Conservation (phyloP, 2,888 invertebrate genomes). For the Euphydryas editha region DNA sequence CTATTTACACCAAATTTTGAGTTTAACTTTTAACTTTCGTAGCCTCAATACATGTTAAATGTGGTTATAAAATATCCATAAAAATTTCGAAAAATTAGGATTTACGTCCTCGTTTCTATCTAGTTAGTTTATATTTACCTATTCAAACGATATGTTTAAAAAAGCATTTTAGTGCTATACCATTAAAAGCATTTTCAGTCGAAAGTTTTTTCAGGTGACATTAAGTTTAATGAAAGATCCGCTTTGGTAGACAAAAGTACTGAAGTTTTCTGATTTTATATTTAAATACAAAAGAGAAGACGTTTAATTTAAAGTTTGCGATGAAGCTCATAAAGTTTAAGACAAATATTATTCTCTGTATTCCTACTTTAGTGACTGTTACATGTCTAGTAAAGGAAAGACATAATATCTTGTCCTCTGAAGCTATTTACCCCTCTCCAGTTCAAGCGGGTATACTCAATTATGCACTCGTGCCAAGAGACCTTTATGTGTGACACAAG, state of each 20-base stretch:
- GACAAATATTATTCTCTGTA: slow-evolving; percentile 7
- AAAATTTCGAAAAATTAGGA: background rate
- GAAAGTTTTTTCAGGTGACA: background rate
- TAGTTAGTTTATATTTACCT: background rate
- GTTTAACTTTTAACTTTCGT: background rate
- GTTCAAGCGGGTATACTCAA: slow-evolving; percentile 43
- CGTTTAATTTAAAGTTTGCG: no score
- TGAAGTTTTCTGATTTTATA: no score
- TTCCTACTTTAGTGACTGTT: no score
- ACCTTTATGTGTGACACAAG: slow-evolving; percentile 39
- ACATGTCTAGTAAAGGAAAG: slow-evolving; percentile 1
- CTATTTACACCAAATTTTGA: background rate
- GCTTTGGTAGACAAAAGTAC: no score
- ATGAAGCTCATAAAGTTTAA: slow-evolving; percentile 2
- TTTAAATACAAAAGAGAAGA: no score
- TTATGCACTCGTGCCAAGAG: slow-evolving; percentile 44
- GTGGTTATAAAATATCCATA: background rate
- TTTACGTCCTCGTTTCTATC: background rate
- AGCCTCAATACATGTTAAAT: background rate
- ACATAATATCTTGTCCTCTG: slow-evolving; percentile 22
- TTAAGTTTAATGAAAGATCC: background rate
- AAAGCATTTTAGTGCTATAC: background rate
- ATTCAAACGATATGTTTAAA: background rate
- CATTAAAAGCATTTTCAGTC: background rate
- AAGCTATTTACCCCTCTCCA: slow-evolving; percentile 34